phyloP scores from a whole-genome alignment of 2,888 invertebrate species.

The Schizotus pectinicornis region DNA sequence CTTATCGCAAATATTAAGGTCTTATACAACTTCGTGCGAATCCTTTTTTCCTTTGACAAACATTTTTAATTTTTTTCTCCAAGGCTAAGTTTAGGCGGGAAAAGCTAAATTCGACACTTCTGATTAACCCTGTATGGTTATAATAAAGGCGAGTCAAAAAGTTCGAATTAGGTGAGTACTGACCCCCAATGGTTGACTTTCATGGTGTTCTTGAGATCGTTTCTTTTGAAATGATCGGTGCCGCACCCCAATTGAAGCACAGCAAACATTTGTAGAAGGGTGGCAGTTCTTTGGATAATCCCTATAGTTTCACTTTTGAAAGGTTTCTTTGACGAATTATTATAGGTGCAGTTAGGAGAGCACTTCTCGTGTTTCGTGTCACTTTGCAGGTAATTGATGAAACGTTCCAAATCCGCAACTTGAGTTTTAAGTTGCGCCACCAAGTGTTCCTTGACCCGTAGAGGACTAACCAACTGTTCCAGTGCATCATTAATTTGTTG shows the following conservation, averaged over 20 bases:
- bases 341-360: conserved; percentile 61
- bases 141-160: not conserved
- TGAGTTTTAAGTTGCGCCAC: conserved; percentile 96
- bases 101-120: too few species aligned
- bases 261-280: conserved; percentile 90
- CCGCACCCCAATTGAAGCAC: conserved; percentile 93
- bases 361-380: conserved; percentile 63
- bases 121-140: too few species aligned
- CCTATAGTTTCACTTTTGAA: conserved; percentile 66
- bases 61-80: too few species aligned
- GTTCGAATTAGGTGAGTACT: conserved; percentile 31
- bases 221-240: conserved; percentile 72
- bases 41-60: too few species aligned
- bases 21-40: too few species aligned
- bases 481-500: conserved; percentile 90
- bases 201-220: conserved; percentile 81
- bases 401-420: conserved; percentile 95
- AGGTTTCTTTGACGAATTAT: conserved; percentile 54
- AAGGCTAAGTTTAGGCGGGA: too few species aligned
- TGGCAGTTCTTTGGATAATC: conserved; percentile 85
- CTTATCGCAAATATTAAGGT: too few species aligned
- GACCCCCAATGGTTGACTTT: conserved; percentile 93
- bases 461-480: conserved; percentile 88
- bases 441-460: conserved; percentile 95
- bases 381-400: conserved; percentile 93